Conservation (phyloP, 2,797 vertebrate genomes). For the Paramormyrops hopkinsi region DNA sequence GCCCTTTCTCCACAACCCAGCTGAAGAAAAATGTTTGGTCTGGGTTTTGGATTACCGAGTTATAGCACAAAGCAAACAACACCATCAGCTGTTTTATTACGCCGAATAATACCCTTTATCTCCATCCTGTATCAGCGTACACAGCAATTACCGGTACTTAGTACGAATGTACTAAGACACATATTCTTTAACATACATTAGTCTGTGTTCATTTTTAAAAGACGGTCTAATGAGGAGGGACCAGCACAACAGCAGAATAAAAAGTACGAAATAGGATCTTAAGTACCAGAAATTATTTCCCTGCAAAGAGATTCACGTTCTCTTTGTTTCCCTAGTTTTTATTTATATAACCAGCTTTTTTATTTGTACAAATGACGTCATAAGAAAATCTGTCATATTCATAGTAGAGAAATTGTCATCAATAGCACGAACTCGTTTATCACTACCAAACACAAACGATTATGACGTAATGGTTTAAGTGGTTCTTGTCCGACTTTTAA, state of each 20-base stretch:
- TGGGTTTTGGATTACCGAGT: background rate
- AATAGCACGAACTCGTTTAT: background rate
- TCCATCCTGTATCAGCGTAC: background rate
- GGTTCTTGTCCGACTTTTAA: background rate
- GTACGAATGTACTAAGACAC: background rate
- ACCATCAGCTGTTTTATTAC: background rate
- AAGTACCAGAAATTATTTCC: background rate
- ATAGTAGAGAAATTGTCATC: background rate
- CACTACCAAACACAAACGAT: background rate
- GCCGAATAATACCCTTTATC: background rate
- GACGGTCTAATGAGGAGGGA: background rate
- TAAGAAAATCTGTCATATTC: background rate
- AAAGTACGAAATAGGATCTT: background rate
- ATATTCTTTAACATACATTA: background rate
- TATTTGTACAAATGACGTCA: background rate
- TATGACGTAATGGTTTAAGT: background rate
- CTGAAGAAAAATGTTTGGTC: background rate
- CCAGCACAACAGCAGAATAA: background rate
- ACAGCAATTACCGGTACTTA: background rate
- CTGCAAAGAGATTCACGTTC: background rate
- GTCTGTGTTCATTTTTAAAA: background rate
- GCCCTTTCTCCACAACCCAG: background rate
- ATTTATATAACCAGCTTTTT: background rate
- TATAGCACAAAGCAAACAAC: background rate
- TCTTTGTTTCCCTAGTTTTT: background rate